Percentiles rank a stretch among this genome's conserved stretches.
phyloP scores from a whole-genome alignment of 2,888 invertebrate species.

The Tortricodes alternella region DNA sequence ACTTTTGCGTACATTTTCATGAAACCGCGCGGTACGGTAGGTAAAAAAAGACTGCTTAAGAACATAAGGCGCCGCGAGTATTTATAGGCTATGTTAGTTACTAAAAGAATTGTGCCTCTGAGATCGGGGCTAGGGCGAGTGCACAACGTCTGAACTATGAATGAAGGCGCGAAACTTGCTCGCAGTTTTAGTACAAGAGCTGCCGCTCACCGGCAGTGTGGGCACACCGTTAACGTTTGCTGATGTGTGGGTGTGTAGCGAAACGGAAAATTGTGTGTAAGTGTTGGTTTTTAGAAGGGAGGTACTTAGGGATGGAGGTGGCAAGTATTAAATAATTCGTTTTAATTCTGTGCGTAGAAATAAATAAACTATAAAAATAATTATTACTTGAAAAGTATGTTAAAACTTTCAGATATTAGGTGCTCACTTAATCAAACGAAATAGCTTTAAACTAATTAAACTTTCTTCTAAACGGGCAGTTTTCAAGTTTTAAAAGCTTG shows the following conservation, averaged over 20 bases:
- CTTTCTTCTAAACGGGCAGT: too few relatives aligned
- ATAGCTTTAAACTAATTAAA: too few relatives aligned
- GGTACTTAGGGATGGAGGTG: constrained; percentile 28
- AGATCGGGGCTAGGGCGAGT: constrained; percentile 49
- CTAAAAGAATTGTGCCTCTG: constrained; percentile 56
- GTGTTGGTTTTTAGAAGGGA: constrained; percentile 26
- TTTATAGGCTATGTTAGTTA: constrained; percentile 72
- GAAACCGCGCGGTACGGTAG: constrained; percentile 61
- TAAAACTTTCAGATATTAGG: too few relatives aligned
- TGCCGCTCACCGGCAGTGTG: constrained; percentile 29
- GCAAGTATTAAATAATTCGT: constrained; percentile 11
- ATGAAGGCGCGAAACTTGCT: constrained; percentile 25
- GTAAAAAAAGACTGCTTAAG: constrained; percentile 81
- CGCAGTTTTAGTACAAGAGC: constrained; percentile 10
- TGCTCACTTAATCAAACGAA: too few relatives aligned
- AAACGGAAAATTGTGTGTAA: constrained; percentile 28
- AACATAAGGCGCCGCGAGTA: constrained; percentile 52
- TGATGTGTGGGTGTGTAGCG: constrained; percentile 27
- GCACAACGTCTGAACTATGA: constrained; percentile 37
- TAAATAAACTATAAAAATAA: too few relatives aligned
- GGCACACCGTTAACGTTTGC: constrained; percentile 14
- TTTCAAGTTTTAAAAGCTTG: neutral
- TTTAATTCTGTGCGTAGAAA: neutral
- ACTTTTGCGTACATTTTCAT: constrained; percentile 62
- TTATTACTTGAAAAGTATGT: too few relatives aligned